Conservation (phyloP, 1,140 invertebrate species). For the Laodelphax striatellus region DNA sequence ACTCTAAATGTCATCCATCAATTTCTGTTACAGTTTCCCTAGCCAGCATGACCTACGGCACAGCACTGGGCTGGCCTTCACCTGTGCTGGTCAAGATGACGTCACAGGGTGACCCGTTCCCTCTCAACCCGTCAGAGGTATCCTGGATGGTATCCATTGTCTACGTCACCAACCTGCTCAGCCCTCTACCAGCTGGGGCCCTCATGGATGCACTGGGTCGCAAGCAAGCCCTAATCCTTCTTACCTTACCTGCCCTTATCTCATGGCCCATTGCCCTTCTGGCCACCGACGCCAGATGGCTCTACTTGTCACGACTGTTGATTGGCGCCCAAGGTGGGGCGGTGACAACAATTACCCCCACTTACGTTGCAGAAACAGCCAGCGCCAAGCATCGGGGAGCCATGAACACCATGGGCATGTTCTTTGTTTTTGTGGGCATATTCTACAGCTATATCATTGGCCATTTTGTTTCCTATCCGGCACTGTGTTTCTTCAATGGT, state of each 20-base stretch:
- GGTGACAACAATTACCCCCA: constrained; percentile 37
- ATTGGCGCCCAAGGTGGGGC: constrained; percentile 35
- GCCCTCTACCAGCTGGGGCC: constrained; percentile 27
- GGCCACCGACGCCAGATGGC: neutral
- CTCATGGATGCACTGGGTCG: constrained; percentile 64
- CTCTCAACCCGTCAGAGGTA: constrained; percentile 6
- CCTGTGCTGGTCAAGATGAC: constrained; percentile 47
- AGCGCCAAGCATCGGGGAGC: constrained; percentile 45
- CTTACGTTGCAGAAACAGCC: constrained; percentile 52
- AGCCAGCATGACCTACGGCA: constrained; percentile 41
- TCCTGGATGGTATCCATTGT: constrained; percentile 19
- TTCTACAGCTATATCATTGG: constrained; percentile 64
- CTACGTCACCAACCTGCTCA: constrained; percentile 17
- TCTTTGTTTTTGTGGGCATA: constrained; percentile 58
- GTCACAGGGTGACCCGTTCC: neutral
- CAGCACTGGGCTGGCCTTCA: constrained; percentile 61
- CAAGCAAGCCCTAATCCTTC: constrained; percentile 52
- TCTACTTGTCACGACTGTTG: constrained; percentile 16
- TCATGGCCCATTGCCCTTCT: constrained; percentile 40
- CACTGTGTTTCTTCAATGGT: constrained; percentile 49
- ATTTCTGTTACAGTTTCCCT: neutral
- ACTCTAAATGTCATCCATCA: too few relatives aligned
- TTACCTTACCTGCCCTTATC: constrained; percentile 37
- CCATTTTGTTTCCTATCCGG: constrained; percentile 51
- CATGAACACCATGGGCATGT: constrained; percentile 53